phyloP scores from a whole-genome alignment of 2,888 invertebrate genomes.

The Schizotus pectinicornis region DNA sequence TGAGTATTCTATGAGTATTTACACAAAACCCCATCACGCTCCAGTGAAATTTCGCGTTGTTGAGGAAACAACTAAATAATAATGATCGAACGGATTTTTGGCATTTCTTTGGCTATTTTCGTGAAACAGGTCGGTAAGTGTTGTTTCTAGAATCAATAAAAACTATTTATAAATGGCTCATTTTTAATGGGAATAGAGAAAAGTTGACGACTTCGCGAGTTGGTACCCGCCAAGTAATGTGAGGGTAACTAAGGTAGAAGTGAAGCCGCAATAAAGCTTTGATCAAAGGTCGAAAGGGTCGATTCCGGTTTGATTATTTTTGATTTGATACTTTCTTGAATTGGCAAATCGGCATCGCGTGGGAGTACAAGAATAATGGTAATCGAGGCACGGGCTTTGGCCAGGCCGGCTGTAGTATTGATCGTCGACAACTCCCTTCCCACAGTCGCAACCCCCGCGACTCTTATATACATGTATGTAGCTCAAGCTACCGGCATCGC shows the following conservation, averaged over 20 bases:
- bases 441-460: constrained; percentile 42
- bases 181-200: constrained; percentile 12
- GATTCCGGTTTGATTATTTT: not conserved
- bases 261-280: not conserved
- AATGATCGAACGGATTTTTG: too few relatives aligned
- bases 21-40: not conserved
- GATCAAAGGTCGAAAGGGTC: not conserved
- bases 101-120: not conserved
- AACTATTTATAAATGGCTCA: constrained; percentile 24
- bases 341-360: constrained; percentile 26
- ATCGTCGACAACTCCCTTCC: constrained; percentile 51
- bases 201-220: constrained; percentile 11
- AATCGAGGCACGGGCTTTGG: constrained; percentile 48
- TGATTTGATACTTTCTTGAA: constrained; percentile 7
- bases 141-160: constrained; percentile 21
- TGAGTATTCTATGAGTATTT: not conserved
- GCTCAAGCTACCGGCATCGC: constrained; percentile 40
- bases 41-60: not conserved
- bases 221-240: constrained; percentile 3
- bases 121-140: constrained; percentile 6
- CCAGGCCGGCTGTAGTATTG: constrained; percentile 57
- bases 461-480: constrained; percentile 9
- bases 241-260: not conserved
- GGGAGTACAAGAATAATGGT: constrained; percentile 39
- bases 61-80: too few relatives aligned